Percentiles rank a stretch among this genome's conserved stretches.
Evolutionary conservation across 2,113 vertebrate species (phyloP).

Genomic region (Tychaedon coryphoeus): DNA sequence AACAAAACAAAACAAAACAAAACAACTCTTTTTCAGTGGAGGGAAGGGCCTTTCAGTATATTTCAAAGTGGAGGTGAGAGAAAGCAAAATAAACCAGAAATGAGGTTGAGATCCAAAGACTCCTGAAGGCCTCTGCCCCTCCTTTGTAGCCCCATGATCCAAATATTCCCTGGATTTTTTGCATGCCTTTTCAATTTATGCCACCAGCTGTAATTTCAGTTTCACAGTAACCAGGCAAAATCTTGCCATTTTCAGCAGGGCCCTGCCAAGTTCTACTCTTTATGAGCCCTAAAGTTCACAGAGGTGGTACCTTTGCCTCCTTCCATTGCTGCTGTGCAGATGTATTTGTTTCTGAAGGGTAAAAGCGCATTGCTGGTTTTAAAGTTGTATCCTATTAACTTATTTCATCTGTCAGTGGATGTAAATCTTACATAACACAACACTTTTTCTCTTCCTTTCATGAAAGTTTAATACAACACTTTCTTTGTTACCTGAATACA

Average conservation of each 20-base stretch:
- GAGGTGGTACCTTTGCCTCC: background rate
- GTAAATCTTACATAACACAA: background rate
- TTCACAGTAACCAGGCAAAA: background rate
- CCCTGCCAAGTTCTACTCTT: background rate
- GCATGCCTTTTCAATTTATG: slow-evolving; percentile 18
- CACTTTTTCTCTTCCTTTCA: background rate
- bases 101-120: background rate
- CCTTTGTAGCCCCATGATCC: background rate
- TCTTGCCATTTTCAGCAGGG: background rate
- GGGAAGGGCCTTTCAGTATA: background rate
- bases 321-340: background rate
- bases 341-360: background rate
- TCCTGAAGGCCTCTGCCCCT: background rate
- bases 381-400: background rate
- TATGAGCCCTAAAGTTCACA: background rate
- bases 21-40: background rate
- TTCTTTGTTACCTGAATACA: slow-evolving; percentile 22
- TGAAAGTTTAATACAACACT: slow-evolving; percentile 14
- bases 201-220: slow-evolving; percentile 31
- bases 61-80: background rate
- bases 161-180: slow-evolving; percentile 34
- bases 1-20: background rate
- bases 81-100: slow-evolving; percentile 34
- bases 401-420: background rate
- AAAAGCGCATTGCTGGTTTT: background rate